Percentiles rank a stretch among this genome's conserved stretches.
Evolutionary conservation across 2,113 vertebrate species (phyloP).

Genomic region (Bubo blakistoni): DNA sequence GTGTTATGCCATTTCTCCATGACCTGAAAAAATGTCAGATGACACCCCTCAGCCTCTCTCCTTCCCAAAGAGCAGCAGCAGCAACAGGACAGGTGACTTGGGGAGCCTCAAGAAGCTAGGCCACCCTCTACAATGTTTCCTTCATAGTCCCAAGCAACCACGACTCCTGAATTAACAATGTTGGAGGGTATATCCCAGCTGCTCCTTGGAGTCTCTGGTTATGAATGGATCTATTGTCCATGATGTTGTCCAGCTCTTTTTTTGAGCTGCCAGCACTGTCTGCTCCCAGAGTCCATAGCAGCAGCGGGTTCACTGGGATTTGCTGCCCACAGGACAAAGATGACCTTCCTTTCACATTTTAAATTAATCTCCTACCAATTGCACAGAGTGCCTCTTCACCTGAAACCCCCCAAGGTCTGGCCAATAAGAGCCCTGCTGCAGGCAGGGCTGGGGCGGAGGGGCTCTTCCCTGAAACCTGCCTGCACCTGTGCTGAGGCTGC

Average conservation of each 20-base stretch:
- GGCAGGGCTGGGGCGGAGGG: not conserved
- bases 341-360: not conserved
- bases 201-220: not conserved
- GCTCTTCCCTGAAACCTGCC: not conserved
- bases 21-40: not conserved
- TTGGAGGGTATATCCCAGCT: not conserved
- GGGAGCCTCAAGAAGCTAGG: not conserved
- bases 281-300: not conserved
- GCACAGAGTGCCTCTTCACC: not conserved
- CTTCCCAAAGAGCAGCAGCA: not conserved
- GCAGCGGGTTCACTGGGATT: accelerated
- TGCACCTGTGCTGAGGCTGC: not conserved
- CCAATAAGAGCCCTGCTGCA: not conserved
- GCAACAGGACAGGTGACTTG: not conserved
- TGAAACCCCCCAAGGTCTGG: not conserved
- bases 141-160: not conserved
- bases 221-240: not conserved
- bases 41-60: too few species aligned
- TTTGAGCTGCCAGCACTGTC: not conserved
- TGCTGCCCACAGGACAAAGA: not conserved
- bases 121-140: accelerated
- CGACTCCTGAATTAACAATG: accelerated
- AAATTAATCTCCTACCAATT: not conserved
- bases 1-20: accelerated
- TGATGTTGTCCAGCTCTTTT: not conserved